Conservation (phyloP, 1,140 invertebrate genomes). For the Aphis gossypii region DNA sequence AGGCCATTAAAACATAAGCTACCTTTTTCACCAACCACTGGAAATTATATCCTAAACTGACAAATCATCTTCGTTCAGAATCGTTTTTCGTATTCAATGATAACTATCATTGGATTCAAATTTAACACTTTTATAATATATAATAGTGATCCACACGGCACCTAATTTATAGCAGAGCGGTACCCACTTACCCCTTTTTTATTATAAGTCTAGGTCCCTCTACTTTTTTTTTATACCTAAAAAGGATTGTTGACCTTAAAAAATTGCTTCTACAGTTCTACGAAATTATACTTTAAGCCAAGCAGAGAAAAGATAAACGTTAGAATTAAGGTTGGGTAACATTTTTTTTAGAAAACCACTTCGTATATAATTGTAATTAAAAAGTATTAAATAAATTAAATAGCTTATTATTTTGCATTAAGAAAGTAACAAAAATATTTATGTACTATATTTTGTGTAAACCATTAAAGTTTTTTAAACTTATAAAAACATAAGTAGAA, state of each 20-base stretch:
- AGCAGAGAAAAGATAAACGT: neutral
- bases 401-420: neutral
- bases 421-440: neutral
- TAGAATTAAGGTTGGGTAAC: neutral
- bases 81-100: no score
- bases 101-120: no score
- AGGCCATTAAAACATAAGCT: no score
- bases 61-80: no score
- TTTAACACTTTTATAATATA: no score
- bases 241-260: neutral
- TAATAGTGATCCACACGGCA: no score
- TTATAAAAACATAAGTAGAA: neutral
- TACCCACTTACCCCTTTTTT: neutral
- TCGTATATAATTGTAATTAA: neutral
- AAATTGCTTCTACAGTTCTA: neutral
- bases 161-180: no score
- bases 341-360: neutral
- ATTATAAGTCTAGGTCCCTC: neutral
- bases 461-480: neutral
- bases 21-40: no score
- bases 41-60: no score
- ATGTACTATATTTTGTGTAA: neutral
- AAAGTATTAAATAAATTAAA: neutral
- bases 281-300: neutral
- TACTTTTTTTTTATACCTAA: neutral